Base-by-base conservation (phyloP, 2,797 vertebrate species). In the Nasua narica region DNA sequence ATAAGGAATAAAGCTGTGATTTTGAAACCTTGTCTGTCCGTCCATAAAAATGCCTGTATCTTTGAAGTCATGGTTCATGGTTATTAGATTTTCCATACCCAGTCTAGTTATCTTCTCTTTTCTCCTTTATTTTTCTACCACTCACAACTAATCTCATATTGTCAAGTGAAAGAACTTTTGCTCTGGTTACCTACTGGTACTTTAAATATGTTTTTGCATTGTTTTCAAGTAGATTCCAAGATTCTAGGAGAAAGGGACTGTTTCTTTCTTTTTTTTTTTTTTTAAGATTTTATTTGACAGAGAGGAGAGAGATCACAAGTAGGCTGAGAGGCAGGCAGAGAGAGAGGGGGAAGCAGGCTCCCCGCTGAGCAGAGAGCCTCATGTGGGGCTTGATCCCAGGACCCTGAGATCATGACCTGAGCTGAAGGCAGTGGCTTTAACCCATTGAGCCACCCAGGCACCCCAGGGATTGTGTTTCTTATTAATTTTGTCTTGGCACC, bases 11-110 rank as follows among this genome's bases (percentile, higher is more conserved):
- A 69, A 87, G 50, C 3, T 87, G 29, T 50, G 82, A 62, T 88
- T 87, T 88, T 90, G 43, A 92, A 90, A 69, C 13, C 4, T 46
- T 29, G 35, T 67, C 43, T 91, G 6, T 74, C 27, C 90, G 7
- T 92, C 60, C 3, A 35, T 62, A 86, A 91, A 43, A 84, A 67
- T 92, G 95, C 83, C 95, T 67, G 48, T 77, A 87, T 32, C 65
- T 90, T 86, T 90, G 94, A 96, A 96, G 50, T 90, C 56, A 58
- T 52, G 48, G 27, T 52, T 91, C 76, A 90, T 43, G 15, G 29
- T 93, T 93, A 72, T 78, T 82, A 48, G 3, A 74, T 58, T 97
- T 91, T 91, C 69, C 8, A 3, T 95, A 90, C 27, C 32, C 43
- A 89, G 35, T 92, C 5, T 95, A 18, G 52, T 88, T 16, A 72